Conservation (phyloP, 1,140 invertebrate genomes). For the Calephelis virginiensis region DNA sequence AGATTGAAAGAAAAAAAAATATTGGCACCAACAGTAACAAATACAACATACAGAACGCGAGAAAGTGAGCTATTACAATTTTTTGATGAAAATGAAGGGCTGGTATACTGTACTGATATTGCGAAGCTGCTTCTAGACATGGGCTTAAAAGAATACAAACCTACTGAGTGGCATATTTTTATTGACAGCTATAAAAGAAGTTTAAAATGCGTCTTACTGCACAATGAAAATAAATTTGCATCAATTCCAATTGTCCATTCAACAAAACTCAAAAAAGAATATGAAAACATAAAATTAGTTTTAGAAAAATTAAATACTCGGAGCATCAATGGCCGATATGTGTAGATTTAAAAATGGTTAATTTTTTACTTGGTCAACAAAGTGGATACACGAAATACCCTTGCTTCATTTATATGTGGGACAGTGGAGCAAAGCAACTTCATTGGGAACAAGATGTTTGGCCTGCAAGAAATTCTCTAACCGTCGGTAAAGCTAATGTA, state of each 20-base stretch:
- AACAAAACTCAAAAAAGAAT: slow-evolving; percentile 48
- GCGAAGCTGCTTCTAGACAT: slow-evolving; percentile 30
- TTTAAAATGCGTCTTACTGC: slow-evolving; percentile 57
- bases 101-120: slow-evolving; percentile 46
- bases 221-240: slow-evolving; percentile 56
- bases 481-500: too few relatives aligned
- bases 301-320: slow-evolving; percentile 47
- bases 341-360: slow-evolving; percentile 48
- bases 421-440: slow-evolving; percentile 36
- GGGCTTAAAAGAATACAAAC: slow-evolving; percentile 38
- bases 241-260: slow-evolving; percentile 40
- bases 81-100: slow-evolving; percentile 34
- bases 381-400: slow-evolving; percentile 52
- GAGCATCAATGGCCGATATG: slow-evolving; percentile 47
- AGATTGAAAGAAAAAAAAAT: slow-evolving; percentile 27
- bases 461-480: slow-evolving; percentile 30
- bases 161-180: slow-evolving; percentile 39
- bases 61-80: slow-evolving; percentile 36
- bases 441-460: slow-evolving; percentile 32
- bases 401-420: slow-evolving; percentile 53
- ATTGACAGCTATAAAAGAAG: slow-evolving; percentile 54
- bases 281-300: too few relatives aligned
- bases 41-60: slow-evolving; percentile 32
- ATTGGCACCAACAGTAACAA: slow-evolving; percentile 26
- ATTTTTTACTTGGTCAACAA: slow-evolving; percentile 46